Conservation (phyloP, 2,113 vertebrate genomes). For the cattle (Bos taurus) region DNA sequence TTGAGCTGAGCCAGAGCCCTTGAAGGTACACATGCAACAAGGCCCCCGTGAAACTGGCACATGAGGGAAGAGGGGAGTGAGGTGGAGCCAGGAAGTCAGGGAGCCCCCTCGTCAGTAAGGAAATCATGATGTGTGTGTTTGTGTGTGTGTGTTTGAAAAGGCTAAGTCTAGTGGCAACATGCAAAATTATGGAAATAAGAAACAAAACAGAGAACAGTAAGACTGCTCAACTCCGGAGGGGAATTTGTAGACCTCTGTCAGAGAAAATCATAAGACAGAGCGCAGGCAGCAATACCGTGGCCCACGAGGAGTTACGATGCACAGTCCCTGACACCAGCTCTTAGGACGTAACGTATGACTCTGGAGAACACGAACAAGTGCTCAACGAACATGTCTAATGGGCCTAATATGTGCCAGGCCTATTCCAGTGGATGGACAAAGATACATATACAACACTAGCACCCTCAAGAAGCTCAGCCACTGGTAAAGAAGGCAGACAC, state of each 20-base stretch:
- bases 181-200: not conserved
- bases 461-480: not conserved
- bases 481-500: not conserved
- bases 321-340: not conserved
- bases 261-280: not conserved
- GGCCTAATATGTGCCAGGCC: too few species aligned
- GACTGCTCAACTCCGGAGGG: not conserved
- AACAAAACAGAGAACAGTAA: not conserved
- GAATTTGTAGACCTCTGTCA: not conserved
- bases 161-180: not conserved
- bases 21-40: not conserved
- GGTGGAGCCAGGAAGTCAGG: accelerated
- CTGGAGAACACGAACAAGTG: accelerated
- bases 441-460: not conserved
- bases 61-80: not conserved
- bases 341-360: not conserved
- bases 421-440: not conserved
- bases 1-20: not conserved
- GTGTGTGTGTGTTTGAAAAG: not conserved
- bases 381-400: accelerated
- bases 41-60: not conserved
- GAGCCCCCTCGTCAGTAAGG: not conserved
- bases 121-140: not conserved
- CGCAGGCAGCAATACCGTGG: not conserved
- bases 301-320: not conserved